Evolutionary conservation across 2,797 vertebrate genomes (phyloP).

Genomic region (Platyrinchus mystaceus): DNA sequence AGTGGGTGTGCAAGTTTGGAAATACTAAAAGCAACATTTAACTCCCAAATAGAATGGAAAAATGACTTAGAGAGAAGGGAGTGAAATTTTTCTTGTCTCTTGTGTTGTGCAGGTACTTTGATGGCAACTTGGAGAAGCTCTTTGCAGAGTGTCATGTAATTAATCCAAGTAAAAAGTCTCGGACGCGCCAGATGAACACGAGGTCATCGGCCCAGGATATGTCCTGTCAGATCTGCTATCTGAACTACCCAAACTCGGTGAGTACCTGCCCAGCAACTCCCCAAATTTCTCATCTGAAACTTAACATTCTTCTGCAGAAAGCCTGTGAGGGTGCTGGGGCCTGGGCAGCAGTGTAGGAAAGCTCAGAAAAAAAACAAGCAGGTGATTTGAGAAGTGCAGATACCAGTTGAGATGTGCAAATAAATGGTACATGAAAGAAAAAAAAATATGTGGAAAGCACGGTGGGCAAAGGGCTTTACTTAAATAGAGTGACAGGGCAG

Average conservation of each 20-base stretch:
- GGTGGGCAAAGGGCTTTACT: neutral
- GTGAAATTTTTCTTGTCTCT: neutral
- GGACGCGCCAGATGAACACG: conserved; percentile 97
- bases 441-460: neutral
- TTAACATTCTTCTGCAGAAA: neutral
- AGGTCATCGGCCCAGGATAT: conserved; percentile 97
- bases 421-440: neutral
- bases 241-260: conserved; percentile 98
- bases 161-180: conserved; percentile 98
- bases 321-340: neutral
- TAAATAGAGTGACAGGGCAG: neutral
- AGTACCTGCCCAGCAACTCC: conserved; percentile 67
- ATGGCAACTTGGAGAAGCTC: conserved; percentile 98
- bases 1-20: neutral
- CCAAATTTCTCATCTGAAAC: neutral
- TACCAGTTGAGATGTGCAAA: neutral
- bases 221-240: conserved; percentile 99
- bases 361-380: neutral
- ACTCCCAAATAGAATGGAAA: neutral
- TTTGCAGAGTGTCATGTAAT: conserved; percentile 99
- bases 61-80: neutral
- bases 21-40: neutral
- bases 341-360: neutral
- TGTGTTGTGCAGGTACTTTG: conserved; percentile 89
- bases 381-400: neutral